Evolutionary conservation across 2,888 invertebrate species (phyloP).

Genomic region (Tenodera sinensis): DNA sequence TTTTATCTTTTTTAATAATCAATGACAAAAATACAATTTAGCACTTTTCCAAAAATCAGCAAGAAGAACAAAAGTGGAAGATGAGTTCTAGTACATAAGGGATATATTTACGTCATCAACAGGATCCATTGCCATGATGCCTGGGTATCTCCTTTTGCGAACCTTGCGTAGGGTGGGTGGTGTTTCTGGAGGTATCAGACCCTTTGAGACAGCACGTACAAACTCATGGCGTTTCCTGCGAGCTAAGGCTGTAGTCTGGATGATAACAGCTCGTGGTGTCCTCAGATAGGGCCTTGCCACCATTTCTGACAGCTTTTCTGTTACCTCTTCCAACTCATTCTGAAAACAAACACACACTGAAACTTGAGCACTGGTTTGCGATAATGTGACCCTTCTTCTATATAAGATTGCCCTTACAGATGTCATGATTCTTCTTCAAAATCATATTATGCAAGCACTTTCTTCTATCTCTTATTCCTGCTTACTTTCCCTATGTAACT

Average conservation of each 20-base stretch:
- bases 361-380: too few species aligned
- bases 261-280: constrained; percentile 59
- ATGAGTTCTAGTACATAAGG: too few species aligned
- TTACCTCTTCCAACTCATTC: constrained; percentile 64
- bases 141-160: constrained; percentile 46
- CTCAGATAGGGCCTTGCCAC: constrained; percentile 58
- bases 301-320: constrained; percentile 63
- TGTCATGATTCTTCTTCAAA: too few species aligned
- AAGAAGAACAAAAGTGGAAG: too few species aligned
- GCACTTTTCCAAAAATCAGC: too few species aligned
- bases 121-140: constrained; percentile 41
- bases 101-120: constrained; percentile 45
- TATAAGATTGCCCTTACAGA: too few species aligned
- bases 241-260: constrained; percentile 57
- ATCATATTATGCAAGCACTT: too few species aligned
- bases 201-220: constrained; percentile 57
- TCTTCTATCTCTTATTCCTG: too few species aligned
- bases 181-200: constrained; percentile 56
- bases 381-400: too few species aligned
- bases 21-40: too few species aligned
- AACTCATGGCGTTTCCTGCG: constrained; percentile 61
- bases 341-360: constrained; percentile 40
- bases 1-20: too few species aligned
- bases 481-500: too few species aligned
- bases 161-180: constrained; percentile 54